A percentile compares a stretch with the other conserved stretches of the same genome.
Evolutionary conservation across 1,140 invertebrate genomes (phyloP).

Genomic region (Alviniconcha marisindica): DNA sequence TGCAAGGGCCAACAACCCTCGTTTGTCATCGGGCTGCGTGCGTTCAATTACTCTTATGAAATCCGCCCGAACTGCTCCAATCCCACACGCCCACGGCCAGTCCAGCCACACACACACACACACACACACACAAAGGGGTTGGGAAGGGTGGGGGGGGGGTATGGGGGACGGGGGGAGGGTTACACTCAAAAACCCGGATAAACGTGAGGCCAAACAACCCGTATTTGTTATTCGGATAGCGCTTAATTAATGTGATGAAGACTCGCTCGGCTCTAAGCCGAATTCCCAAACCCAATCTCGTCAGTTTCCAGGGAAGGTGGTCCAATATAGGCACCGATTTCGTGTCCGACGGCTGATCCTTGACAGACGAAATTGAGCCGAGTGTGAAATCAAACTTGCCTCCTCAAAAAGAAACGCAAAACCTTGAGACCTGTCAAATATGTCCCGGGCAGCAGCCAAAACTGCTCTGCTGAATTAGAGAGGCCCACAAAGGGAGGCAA

Average conservation of each 20-base stretch:
- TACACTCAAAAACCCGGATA: neutral
- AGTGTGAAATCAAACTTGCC: neutral
- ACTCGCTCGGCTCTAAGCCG: too few relatives aligned
- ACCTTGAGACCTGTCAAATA: conserved; percentile 5
- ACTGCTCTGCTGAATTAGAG: conserved; percentile 11
- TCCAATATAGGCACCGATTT: too few relatives aligned
- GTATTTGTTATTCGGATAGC: too few relatives aligned
- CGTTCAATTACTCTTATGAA: conserved; percentile 9
- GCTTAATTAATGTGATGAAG: too few relatives aligned
- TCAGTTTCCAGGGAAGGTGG: too few relatives aligned
- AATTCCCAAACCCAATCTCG: too few relatives aligned
- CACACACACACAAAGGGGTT: neutral
- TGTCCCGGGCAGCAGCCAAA: neutral
- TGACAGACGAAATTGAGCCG: conserved; percentile 10
- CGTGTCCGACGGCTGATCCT: neutral
- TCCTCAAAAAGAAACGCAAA: neutral
- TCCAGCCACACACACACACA: neutral
- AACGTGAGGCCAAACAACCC: too few relatives aligned
- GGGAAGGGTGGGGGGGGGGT: neutral
- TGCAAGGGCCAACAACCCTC: neutral
- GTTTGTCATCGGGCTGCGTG: conserved; percentile 1
- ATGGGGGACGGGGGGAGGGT: too few relatives aligned
- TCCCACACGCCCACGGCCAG: too few relatives aligned
- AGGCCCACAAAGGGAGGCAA: conserved; percentile 34
- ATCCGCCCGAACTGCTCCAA: neutral